These are phyloP conservation scores for Micropterix aruncella DNA, from an alignment of 2,888 invertebrate species.

Conservation along the genomic window DNA sequence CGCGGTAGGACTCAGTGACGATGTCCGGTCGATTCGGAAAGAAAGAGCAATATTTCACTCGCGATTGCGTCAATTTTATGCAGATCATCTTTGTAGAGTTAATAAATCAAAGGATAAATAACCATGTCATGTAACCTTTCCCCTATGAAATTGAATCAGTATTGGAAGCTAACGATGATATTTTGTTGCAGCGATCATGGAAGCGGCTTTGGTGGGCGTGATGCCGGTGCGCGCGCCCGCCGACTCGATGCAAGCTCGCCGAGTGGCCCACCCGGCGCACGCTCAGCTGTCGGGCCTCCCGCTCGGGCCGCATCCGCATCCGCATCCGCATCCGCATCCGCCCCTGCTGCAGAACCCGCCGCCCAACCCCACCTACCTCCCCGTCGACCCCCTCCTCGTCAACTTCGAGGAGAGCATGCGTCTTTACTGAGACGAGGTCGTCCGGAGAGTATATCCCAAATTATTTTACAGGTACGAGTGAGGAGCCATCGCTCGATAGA, in stretches of 20 bases:
- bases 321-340: slow-evolving; percentile 12
- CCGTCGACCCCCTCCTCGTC: slow-evolving; percentile 59
- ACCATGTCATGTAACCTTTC: too few relatives aligned
- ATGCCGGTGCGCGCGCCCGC: slow-evolving; percentile 25
- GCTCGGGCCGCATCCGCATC: slow-evolving; percentile 16
- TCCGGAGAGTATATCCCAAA: too few relatives aligned
- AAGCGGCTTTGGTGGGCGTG: slow-evolving; percentile 31
- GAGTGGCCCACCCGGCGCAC: slow-evolving; percentile 21
- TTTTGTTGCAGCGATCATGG: slow-evolving; percentile 23
- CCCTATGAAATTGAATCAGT: too few relatives aligned
- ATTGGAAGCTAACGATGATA: neutral
- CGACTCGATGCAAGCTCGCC: slow-evolving; percentile 15
- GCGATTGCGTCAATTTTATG: too few relatives aligned
- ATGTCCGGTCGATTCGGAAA: too few relatives aligned
- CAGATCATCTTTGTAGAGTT: too few relatives aligned
- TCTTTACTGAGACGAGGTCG: slow-evolving; percentile 55
- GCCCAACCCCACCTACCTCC: slow-evolving; percentile 27
- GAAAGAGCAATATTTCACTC: too few relatives aligned
- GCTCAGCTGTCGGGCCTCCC: slow-evolving; percentile 18
- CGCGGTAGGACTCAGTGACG: too few relatives aligned
- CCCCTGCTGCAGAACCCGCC: slow-evolving; percentile 15
- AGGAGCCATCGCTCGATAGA: too few relatives aligned
- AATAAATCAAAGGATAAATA: too few relatives aligned
- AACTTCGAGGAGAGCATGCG: slow-evolving; percentile 76
- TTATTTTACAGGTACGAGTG: too few relatives aligned